Conservation (phyloP, 2,797 vertebrate genomes). For the Gadopsis bispinosus region DNA sequence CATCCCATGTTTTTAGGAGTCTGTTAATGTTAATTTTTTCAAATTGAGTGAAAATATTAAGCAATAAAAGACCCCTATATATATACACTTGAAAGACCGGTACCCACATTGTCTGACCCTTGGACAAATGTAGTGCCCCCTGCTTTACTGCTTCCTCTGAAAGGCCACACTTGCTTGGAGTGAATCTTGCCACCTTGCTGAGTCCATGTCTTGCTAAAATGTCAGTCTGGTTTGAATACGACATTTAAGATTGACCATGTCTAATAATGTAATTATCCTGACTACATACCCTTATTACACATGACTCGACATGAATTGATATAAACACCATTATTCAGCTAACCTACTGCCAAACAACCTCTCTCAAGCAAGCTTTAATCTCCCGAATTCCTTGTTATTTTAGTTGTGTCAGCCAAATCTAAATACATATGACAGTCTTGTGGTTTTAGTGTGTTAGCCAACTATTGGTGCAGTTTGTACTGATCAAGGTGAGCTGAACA, state of each 20-base stretch:
- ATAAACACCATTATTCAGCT: not conserved
- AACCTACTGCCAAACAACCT: slow-evolving; percentile 8
- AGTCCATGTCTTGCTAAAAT: slow-evolving; percentile 29
- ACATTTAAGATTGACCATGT: not conserved
- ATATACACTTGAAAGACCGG: too few relatives aligned
- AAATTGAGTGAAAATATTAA: too few relatives aligned
- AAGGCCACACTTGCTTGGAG: slow-evolving; percentile 10
- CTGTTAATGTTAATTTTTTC: too few relatives aligned
- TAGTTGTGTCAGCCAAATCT: slow-evolving; percentile 5
- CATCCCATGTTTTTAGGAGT: too few relatives aligned
- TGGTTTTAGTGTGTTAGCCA: slow-evolving; percentile 20
- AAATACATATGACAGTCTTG: slow-evolving; percentile 13
- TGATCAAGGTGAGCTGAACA: slow-evolving; percentile 53
- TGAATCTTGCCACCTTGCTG: slow-evolving; percentile 10
- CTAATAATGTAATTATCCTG: not conserved
- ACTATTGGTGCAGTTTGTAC: slow-evolving; percentile 35
- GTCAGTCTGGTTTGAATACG: slow-evolving; percentile 15
- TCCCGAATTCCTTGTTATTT: slow-evolving; percentile 7
- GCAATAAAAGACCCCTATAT: too few relatives aligned
- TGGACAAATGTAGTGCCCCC: too few relatives aligned
- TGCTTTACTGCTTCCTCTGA: slow-evolving; percentile 21
- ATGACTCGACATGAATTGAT: not conserved
- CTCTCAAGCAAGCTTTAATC: slow-evolving; percentile 14
- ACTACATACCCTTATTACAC: not conserved
- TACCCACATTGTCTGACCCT: too few relatives aligned